Evolutionary conservation across 1,140 invertebrate species (phyloP).

Genomic region (Chionoecetes opilio): DNA sequence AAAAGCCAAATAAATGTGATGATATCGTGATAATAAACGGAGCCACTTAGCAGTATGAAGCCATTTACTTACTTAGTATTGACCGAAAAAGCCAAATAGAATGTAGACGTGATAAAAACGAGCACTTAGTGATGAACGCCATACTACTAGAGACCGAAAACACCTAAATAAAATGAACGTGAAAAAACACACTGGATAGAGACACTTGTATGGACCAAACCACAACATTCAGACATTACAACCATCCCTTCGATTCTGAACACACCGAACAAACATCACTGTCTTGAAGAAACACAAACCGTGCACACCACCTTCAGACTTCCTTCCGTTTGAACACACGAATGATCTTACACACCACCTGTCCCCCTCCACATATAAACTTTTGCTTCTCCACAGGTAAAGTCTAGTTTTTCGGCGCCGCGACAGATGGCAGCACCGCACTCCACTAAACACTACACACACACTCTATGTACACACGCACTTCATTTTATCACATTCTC

Average conservation of each 20-base stretch:
- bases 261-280: no score
- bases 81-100: background rate
- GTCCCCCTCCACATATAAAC: background rate
- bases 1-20: background rate
- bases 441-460: slow-evolving; percentile 2
- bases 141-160: no score
- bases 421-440: background rate
- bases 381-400: no score
- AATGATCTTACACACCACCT: no score
- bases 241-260: no score
- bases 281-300: no score
- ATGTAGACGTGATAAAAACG: background rate
- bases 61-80: slow-evolving; percentile 20
- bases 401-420: background rate
- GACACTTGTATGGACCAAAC: no score
- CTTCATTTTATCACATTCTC: background rate
- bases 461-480: background rate
- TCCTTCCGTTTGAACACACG: no score
- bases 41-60: background rate
- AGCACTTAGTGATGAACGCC: background rate
- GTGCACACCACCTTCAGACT: no score
- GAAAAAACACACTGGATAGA: no score
- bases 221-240: no score
- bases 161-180: no score
- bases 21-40: background rate